Evolutionary conservation across 2,888 invertebrate genomes (phyloP).

Genomic region (Andrena camellia): DNA sequence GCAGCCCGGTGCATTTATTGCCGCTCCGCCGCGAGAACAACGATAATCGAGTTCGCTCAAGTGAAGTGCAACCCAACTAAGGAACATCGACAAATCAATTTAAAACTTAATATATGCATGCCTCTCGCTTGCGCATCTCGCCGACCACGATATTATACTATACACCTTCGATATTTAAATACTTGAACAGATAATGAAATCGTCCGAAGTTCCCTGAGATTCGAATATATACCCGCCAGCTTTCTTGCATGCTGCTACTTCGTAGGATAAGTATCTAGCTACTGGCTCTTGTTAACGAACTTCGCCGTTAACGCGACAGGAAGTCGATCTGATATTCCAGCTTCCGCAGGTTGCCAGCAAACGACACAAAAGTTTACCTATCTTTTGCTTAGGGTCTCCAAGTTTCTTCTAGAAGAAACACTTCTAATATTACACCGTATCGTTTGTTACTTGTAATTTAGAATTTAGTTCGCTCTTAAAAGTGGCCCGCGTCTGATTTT

Average conservation of each 20-base stretch:
- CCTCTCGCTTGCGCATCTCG: constrained; percentile 41
- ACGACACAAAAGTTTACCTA: not conserved
- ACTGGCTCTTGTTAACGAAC: constrained; percentile 16
- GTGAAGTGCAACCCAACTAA: constrained; percentile 37
- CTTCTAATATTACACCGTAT: not conserved
- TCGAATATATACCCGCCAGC: constrained; percentile 53
- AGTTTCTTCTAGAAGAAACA: constrained; percentile 5
- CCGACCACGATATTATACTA: constrained; percentile 35
- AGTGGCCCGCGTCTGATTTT: constrained; percentile 15
- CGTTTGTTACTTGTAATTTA: constrained; percentile 18
- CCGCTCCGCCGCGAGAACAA: constrained; percentile 56
- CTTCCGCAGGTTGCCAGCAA: constrained; percentile 26
- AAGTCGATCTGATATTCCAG: constrained; percentile 34
- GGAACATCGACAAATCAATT: constrained; percentile 18
- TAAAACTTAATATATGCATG: constrained; percentile 29
- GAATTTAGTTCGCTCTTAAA: constrained; percentile 21
- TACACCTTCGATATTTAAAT: constrained; percentile 23
- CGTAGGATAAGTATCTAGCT: constrained; percentile 53
- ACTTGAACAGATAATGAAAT: constrained; percentile 35
- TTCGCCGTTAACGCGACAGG: constrained; percentile 13
- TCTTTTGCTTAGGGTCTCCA: constrained; percentile 8
- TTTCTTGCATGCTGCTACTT: constrained; percentile 56
- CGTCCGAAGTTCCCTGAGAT: constrained; percentile 54
- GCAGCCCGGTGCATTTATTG: constrained; percentile 20
- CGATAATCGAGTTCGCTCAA: constrained; percentile 54